These are phyloP conservation scores for Sebastes minor DNA, from an alignment of 2,797 vertebrate species.

Conservation along the genomic window DNA sequence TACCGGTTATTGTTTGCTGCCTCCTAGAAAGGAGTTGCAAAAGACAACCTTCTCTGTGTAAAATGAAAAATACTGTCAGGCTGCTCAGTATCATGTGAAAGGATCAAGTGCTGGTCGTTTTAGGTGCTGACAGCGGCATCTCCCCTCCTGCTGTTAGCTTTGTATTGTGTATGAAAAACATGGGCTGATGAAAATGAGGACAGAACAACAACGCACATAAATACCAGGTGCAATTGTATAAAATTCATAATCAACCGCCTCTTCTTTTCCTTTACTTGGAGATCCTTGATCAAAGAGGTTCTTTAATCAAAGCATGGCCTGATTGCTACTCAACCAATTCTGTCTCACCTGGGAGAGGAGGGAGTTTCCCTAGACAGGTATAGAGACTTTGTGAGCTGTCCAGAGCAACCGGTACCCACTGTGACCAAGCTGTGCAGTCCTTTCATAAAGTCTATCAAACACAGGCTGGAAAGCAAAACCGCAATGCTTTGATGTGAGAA, in stretches of 20 bases:
- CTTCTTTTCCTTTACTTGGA: background rate
- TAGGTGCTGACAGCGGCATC: background rate
- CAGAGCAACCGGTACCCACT: constrained; percentile 2
- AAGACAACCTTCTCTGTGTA: background rate
- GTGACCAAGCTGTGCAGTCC: constrained; percentile 9
- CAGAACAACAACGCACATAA: background rate
- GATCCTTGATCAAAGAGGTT: constrained; percentile 31
- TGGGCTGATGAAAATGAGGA: background rate
- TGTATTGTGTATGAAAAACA: background rate
- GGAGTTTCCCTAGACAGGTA: constrained; percentile 5
- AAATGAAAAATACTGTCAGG: background rate
- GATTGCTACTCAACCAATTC: background rate
- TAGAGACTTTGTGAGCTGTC: constrained; percentile 14
- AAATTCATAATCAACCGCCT: background rate
- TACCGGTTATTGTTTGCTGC: background rate
- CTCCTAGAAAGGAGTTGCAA: background rate
- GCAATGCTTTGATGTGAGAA: constrained; percentile 14
- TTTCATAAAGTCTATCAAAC: constrained; percentile 34
- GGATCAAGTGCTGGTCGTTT: fast-evolving
- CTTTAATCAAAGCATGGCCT: constrained; percentile 25
- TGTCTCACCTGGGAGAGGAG: constrained; percentile 5
- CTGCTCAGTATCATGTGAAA: background rate
- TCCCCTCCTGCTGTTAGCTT: background rate
- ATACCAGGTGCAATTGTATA: background rate
- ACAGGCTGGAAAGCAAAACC: background rate